Conservation (phyloP, 2,113 vertebrate genomes). For the Choloepus hoffmanni region DNA sequence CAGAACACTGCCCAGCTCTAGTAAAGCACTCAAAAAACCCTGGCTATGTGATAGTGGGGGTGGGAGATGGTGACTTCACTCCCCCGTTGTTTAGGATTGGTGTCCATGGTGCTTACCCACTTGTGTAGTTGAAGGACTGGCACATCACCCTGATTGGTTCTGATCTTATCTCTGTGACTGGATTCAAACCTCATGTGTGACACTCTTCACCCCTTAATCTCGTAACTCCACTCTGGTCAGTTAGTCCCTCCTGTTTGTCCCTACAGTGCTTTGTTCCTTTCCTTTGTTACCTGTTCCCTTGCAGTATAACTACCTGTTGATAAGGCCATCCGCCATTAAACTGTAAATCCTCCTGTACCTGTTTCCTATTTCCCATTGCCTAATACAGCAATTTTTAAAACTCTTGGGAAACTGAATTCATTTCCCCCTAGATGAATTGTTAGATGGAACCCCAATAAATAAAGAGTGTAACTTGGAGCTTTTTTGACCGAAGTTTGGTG, state of each 20-base stretch:
- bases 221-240: not conserved
- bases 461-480: not conserved
- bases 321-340: not conserved
- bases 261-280: not conserved
- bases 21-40: not conserved
- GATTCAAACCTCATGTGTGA: not conserved
- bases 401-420: not conserved
- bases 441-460: not conserved
- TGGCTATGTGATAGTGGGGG: no score
- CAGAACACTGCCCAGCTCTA: not conserved
- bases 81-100: not conserved
- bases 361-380: not conserved
- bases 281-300: not conserved
- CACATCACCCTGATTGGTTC: not conserved
- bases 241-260: not conserved
- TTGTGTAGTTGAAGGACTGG: not conserved
- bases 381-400: not conserved
- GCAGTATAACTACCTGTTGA: not conserved
- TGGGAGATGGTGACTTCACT: not conserved
- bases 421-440: conserved; percentile 3
- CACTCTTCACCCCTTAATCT: no score
- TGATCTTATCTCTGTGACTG: not conserved
- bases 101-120: not conserved
- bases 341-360: not conserved
- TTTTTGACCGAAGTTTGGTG: not conserved